Conservation (phyloP, 2,113 vertebrate species). For the Centrocercus urophasianus region DNA sequence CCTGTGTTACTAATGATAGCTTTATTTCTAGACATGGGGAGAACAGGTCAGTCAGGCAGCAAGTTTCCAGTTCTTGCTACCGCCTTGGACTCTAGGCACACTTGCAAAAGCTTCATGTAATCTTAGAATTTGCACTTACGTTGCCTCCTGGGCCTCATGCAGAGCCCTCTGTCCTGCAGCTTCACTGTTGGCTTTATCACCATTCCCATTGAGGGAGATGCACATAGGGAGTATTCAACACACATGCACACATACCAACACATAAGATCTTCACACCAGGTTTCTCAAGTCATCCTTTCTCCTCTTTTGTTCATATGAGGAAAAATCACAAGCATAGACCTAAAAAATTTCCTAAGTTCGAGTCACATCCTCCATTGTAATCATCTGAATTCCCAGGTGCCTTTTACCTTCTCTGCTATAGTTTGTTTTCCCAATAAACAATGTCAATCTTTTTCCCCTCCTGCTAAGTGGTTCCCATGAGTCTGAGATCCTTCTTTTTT, state of each 20-base stretch:
- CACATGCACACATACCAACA: fast-evolving
- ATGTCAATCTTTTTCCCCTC: background rate
- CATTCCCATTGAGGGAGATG: background rate
- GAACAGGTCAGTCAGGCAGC: background rate
- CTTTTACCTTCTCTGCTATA: background rate
- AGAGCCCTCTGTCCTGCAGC: background rate
- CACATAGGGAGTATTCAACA: background rate
- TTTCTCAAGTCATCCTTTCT: background rate
- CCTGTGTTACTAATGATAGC: background rate
- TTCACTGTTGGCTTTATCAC: background rate
- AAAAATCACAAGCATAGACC: background rate
- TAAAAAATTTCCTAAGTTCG: background rate
- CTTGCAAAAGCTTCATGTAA: background rate
- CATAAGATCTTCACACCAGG: background rate
- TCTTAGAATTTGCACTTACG: background rate
- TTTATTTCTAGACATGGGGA: background rate
- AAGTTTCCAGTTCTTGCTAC: background rate
- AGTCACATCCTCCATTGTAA: background rate
- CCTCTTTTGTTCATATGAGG: background rate
- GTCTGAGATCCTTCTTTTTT: background rate
- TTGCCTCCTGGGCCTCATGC: background rate
- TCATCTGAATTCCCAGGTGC: background rate
- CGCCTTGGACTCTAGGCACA: background rate
- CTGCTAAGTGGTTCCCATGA: background rate
- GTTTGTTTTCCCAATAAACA: background rate